Evolutionary conservation across 2,888 invertebrate genomes (phyloP), one percentile per base, ranked within the genome.

Genomic region (Leptogaster cylindrica): DNA sequence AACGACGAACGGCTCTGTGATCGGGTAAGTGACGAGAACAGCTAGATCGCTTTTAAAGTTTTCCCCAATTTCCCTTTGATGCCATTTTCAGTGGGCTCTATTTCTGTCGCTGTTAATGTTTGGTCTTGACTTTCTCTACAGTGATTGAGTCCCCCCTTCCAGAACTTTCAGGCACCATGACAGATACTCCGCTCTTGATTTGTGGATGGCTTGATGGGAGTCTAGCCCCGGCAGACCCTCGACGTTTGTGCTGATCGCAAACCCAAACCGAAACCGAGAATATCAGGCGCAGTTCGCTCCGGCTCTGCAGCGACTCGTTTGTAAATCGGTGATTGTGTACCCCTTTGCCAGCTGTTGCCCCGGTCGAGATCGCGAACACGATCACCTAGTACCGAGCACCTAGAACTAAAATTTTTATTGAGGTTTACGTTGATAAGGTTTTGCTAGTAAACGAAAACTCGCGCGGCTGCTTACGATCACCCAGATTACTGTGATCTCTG

Each of bases 1-100:
- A 87, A 87, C 77, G 91, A 91, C 76, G 88, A 89, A 73, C 86
- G 89, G 67, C 88, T 90, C 68, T 86, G 88, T 55, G 89, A 91
- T 81, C 84, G 90, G 87, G 91, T 91, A 74, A 90, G 91, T 87
- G 10, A 14, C 2, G n/a, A n/a, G n/a, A n/a, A n/a, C n/a, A n/a
- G n/a, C n/a, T n/a, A n/a, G n/a, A n/a, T n/a, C n/a, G n/a, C n/a
- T n/a, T n/a, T n/a, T 6, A 23, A 20, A 48, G 48, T 4, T 39
- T 39, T 16, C 39, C 4, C 10, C 10, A 12, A 10, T 3, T 36
- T 36, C 36, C 12, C 4, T 28, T 7, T 6, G 12, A 8, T 14
- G 14, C 8, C 14, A 31, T 18, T 18, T 14, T 52, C 20, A 33
- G 31, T n/a, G 12, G 12, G 5, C 8, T 55, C 20, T n/a, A 5